Percentiles rank a stretch among this genome's conserved stretches.
Evolutionary conservation across 2,888 invertebrate species (phyloP).

Genomic region (Apoderus coryli): DNA sequence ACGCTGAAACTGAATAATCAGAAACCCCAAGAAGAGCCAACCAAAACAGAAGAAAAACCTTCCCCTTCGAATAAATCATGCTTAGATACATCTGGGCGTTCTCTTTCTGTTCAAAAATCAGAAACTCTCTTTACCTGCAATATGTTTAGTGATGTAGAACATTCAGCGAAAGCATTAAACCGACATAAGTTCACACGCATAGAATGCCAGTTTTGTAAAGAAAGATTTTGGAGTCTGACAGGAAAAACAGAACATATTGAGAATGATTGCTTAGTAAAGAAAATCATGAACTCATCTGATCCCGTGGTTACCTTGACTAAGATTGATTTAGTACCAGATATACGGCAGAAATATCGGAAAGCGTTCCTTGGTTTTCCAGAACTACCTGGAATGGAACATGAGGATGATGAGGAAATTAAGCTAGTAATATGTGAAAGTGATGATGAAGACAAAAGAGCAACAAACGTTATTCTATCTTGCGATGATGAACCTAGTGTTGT

Average conservation of each 20-base stretch:
- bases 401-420: constrained; percentile 7
- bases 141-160: constrained; percentile 19
- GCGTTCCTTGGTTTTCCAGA: constrained; percentile 14
- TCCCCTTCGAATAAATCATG: too few species aligned
- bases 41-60: too few species aligned
- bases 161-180: constrained; percentile 15
- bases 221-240: constrained; percentile 15
- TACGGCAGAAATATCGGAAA: constrained; percentile 15
- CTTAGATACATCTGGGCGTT: too few species aligned
- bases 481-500: constrained; percentile 10
- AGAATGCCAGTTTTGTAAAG: constrained; percentile 21
- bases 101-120: not conserved
- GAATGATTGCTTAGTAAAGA: constrained; percentile 16
- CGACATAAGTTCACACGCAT: constrained; percentile 18
- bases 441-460: not conserved
- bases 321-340: constrained; percentile 15
- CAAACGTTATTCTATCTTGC: constrained; percentile 13
- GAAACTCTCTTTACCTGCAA: constrained; percentile 15
- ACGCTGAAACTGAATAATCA: too few species aligned
- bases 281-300: constrained; percentile 14
- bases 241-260: constrained; percentile 17
- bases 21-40: too few species aligned
- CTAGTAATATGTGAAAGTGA: too few species aligned
- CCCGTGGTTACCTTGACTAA: constrained; percentile 16
- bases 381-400: constrained; percentile 8